phyloP scores from a whole-genome alignment of 2,113 vertebrate species.

The Calidris pygmaea region DNA sequence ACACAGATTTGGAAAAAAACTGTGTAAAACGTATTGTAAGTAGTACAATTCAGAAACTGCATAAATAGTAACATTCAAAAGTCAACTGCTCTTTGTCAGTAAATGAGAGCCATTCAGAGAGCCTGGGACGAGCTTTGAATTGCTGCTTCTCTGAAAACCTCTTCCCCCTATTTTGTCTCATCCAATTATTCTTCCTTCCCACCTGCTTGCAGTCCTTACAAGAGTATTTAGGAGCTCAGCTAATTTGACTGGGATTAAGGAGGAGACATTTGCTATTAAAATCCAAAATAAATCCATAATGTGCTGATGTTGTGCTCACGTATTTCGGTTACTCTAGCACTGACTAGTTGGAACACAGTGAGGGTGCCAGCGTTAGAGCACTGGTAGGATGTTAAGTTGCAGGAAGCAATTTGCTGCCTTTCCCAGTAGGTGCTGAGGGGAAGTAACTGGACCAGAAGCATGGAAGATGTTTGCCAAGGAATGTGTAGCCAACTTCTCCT shows the following conservation, averaged over 20 bases:
- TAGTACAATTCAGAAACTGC: background rate
- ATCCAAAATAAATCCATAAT: background rate
- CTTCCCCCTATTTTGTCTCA: background rate
- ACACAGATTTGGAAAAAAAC: background rate
- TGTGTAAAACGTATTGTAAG: background rate
- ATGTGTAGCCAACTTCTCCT: background rate
- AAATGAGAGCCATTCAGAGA: background rate
- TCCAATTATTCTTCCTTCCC: background rate
- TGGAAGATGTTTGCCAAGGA: background rate
- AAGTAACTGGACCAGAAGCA: background rate
- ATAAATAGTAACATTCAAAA: background rate
- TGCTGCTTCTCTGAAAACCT: background rate
- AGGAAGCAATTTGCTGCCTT: background rate
- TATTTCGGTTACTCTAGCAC: background rate
- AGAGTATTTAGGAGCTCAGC: background rate
- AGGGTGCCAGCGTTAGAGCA: background rate
- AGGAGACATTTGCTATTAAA: background rate
- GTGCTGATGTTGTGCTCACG: rapidly evolving
- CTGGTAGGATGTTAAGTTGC: background rate
- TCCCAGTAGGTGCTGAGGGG: background rate
- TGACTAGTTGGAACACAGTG: background rate
- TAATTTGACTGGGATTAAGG: background rate
- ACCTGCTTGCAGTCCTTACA: background rate
- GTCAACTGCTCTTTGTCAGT: background rate
- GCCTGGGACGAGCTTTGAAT: background rate